Conservation (phyloP, 2,888 invertebrate genomes). For the Amiota communis region DNA sequence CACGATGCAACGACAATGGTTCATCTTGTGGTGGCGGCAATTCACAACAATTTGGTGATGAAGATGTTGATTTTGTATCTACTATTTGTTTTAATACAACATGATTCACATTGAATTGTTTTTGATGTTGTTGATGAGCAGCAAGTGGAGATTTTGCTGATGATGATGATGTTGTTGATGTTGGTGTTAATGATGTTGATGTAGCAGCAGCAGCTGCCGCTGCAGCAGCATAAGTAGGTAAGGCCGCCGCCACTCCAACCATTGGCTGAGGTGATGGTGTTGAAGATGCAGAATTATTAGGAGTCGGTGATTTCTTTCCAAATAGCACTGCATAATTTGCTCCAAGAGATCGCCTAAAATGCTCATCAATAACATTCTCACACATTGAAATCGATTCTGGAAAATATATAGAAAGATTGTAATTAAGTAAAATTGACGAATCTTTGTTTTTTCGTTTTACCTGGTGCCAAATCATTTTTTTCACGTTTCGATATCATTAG, state of each 20-base stretch:
- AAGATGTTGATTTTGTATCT: conserved; percentile 13
- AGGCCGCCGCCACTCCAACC: conserved; percentile 25
- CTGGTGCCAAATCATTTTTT: conserved; percentile 68
- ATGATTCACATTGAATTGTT: conserved; percentile 29
- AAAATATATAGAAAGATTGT: conserved; percentile 7
- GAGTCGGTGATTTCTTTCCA: conserved; percentile 74
- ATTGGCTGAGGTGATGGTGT: conserved; percentile 56
- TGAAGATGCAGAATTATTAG: conserved; percentile 61
- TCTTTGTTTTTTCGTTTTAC: conserved; percentile 41
- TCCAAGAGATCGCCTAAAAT: conserved; percentile 93
- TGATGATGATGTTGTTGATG: background rate
- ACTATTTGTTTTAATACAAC: background rate
- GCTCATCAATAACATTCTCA: conserved; percentile 92
- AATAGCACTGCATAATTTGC: conserved; percentile 84
- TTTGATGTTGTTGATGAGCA: conserved; percentile 43
- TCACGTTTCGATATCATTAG: conserved; percentile 60
- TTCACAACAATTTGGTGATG: conserved; percentile 34
- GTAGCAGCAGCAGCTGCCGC: background rate
- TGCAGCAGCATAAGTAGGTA: conserved; percentile 37
- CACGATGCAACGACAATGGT: conserved; percentile 53
- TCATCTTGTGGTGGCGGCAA: conserved; percentile 65
- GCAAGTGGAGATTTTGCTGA: no score
- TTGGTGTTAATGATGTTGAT: background rate
- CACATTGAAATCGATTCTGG: conserved; percentile 83
- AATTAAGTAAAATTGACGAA: background rate